These are phyloP conservation scores for Microdon myrmicae DNA, from an alignment of 2,888 invertebrate genomes.

Conservation along the genomic window DNA sequence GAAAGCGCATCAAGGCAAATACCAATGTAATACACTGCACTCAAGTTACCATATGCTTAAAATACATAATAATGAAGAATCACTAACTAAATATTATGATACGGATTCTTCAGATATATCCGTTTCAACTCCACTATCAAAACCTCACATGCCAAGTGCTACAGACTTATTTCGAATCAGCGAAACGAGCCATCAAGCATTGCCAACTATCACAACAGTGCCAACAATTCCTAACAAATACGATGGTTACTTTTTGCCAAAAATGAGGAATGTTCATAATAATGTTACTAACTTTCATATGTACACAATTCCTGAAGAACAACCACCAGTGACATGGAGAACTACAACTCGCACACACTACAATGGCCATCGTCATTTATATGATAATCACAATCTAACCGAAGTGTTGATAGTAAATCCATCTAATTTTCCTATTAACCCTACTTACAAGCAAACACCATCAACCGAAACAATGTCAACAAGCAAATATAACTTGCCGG, in stretches of 20 bases:
- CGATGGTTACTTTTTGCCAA: conserved; percentile 14
- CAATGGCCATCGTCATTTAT: conserved; percentile 16
- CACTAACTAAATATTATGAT: conserved; percentile 47
- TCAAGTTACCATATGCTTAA: conserved; percentile 61
- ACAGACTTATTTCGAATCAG: conserved; percentile 26
- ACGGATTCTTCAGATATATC: conserved; percentile 33
- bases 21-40: conserved; percentile 63
- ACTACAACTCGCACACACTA: conserved; percentile 15
- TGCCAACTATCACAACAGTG: conserved; percentile 13
- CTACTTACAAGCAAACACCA: conserved; percentile 37
- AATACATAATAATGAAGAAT: conserved; percentile 56
- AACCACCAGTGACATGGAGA: conserved; percentile 21
- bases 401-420: conserved; percentile 35
- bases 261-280: conserved; percentile 14
- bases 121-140: conserved; percentile 31
- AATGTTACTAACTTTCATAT: conserved; percentile 29
- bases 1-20: conserved; percentile 64
- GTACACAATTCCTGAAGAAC: conserved; percentile 32
- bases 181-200: conserved; percentile 22
- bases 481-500: conserved; percentile 32
- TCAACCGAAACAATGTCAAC: conserved; percentile 39
- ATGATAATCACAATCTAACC: conserved; percentile 26
- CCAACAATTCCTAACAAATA: conserved; percentile 4
- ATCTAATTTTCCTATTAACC: conserved; percentile 33
- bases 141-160: conserved; percentile 26